Evolutionary conservation across 1,140 invertebrate genomes (phyloP).

Genomic region (Nymphalis io): DNA sequence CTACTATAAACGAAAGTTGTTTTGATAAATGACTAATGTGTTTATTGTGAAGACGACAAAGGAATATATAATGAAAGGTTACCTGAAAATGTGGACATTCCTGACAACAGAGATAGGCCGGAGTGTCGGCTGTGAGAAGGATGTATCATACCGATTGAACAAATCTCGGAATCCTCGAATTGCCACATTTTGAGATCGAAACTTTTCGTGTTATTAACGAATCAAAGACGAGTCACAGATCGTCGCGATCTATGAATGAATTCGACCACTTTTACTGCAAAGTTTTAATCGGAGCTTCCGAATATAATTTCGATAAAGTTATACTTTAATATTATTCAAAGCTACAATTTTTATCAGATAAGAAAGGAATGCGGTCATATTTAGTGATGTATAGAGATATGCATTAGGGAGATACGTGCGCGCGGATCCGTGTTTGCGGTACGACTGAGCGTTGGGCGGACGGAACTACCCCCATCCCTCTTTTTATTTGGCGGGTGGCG

Average conservation of each 20-base stretch:
- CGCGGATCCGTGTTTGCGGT: constrained; percentile 55
- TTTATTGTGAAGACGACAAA: too few species aligned
- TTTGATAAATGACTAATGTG: too few species aligned
- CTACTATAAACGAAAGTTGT: too few species aligned
- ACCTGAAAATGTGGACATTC: constrained; percentile 73
- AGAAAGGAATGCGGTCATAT: constrained; percentile 55
- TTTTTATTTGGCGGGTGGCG: constrained; percentile 38
- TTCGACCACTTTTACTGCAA: constrained; percentile 11
- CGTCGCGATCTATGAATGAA: constrained; percentile 9
- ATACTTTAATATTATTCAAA: constrained; percentile 7
- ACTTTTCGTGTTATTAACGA: constrained; percentile 29
- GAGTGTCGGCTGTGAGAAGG: constrained; percentile 85
- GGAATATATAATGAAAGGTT: constrained; percentile 22
- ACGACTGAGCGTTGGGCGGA: constrained; percentile 53
- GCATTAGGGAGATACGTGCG: constrained; percentile 42
- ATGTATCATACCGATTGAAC: constrained; percentile 86
- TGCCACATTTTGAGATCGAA: constrained; percentile 74
- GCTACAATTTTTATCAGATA: constrained; percentile 48
- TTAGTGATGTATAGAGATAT: constrained; percentile 50
- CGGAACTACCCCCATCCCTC: constrained; percentile 41
- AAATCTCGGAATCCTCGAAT: constrained; percentile 84
- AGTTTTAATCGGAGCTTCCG: background rate
- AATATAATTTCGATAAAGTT: constrained; percentile 5
- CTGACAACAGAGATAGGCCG: constrained; percentile 77
- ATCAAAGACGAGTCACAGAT: constrained; percentile 16